Base-by-base conservation (phyloP, 2,888 invertebrate genomes). In the Drosophila nr. medialis region DNA sequence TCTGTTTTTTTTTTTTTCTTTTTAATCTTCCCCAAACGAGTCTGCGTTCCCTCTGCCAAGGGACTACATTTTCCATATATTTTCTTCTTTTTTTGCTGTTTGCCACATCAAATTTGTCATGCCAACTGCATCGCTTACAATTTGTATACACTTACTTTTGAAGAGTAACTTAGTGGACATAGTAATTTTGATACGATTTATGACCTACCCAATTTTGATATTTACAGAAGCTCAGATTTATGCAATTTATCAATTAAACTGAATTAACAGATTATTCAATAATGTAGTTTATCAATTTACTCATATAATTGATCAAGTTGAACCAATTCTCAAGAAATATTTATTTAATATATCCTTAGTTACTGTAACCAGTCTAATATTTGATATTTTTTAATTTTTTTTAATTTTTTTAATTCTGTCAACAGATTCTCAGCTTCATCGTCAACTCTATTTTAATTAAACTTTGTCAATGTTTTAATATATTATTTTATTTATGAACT, bases 1-100 rank as follows among this genome's bases (percentile, higher is more conserved):
- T 36, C 7, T 7, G 15, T 15, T 18, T 18, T 18, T 36, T 11
- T 45, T 45, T 45, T 15, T 4, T 21, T 73, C 75, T 21, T 76
- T 79, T 83, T 70, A 73, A 83, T 76, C 80, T 83, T 55, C 62
- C 64, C 60, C 64, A 40, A 50, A 55, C 77, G 59, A 77, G 61
- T 66, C 51, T 68, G 63, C 30, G 54, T 70, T 63, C 48, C n/a
- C 29, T 13, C 27, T n/a, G 58, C 50, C 38, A 68, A 59, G 49
- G 32, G 45, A 34, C 49, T 24, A 36, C 6, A 61, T 42, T 56
- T 49, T 36, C 60, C 50, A 51, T 53, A 55, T 32, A 8, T 38
- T 27, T 54, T 50, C 34, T 2, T 24, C n/a, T 49, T 55, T 29
- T 18, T 27, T 21, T 48, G 55, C 42, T 4, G 27, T 13, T 45